A percentile compares a stretch with the other conserved stretches of the same genome.
phyloP scores from a whole-genome alignment of 2,888 invertebrate genomes.

The Eupithecia vulgata region DNA sequence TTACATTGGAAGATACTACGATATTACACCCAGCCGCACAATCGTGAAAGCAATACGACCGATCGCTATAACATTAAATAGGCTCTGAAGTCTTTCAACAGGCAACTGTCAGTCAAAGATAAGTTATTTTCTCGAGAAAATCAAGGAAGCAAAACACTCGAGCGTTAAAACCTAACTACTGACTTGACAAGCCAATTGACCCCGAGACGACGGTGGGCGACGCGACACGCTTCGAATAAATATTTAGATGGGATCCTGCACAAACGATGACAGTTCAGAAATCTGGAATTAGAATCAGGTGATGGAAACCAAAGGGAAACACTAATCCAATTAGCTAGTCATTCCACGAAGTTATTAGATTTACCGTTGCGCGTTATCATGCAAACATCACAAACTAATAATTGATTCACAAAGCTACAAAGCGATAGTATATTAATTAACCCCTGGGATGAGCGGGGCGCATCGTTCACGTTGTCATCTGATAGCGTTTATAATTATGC shows the following conservation, averaged over 20 bases:
- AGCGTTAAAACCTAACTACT: conserved; percentile 11
- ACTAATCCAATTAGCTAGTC: conserved; percentile 18
- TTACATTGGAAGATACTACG: conserved; percentile 43
- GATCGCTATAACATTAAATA: conserved; percentile 26
- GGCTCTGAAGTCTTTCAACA: conserved; percentile 11
- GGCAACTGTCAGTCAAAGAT: conserved; percentile 12
- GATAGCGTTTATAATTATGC: conserved; percentile 63
- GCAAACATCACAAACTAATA: conserved; percentile 47
- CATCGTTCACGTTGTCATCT: conserved; percentile 54
- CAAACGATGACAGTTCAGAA: conserved; percentile 16
- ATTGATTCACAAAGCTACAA: conserved; percentile 52
- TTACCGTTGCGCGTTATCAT: conserved; percentile 34
- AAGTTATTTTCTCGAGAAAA: conserved; percentile 11
- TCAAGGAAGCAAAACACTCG: conserved; percentile 12
- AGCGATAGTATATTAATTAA: conserved; percentile 51
- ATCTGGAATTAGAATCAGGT: conserved; percentile 14
- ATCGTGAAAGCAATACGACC: conserved; percentile 30
- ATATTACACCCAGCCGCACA: conserved; percentile 27
- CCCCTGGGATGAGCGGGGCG: conserved; percentile 51
- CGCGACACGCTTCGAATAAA: conserved; percentile 14
- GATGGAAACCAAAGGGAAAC: conserved; percentile 7
- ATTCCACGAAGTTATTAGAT: conserved; percentile 31
- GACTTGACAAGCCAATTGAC: conserved; percentile 15
- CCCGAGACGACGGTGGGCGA: conserved; percentile 10
- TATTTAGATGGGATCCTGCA: conserved; percentile 5